Evolutionary conservation across 2,113 vertebrate species (phyloP).

Genomic region (Spea multiplicata): DNA sequence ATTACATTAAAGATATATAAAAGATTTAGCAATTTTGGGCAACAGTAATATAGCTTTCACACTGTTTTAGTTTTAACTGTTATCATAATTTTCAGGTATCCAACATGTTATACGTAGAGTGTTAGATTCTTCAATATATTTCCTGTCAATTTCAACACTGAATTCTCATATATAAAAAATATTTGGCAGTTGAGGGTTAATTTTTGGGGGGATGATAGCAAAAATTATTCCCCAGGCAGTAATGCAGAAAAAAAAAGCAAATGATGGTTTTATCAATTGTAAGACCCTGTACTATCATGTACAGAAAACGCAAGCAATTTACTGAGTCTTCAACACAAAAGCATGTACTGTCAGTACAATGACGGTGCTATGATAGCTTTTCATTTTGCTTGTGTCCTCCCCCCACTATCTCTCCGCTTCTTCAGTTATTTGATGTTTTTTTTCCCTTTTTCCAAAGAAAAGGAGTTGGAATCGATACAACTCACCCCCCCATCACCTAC

Average conservation of each 20-base stretch:
- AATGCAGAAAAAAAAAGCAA: constrained; percentile 19
- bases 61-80: too few species aligned
- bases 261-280: constrained; percentile 44
- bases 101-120: too few species aligned
- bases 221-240: too few species aligned
- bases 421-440: constrained; percentile 9
- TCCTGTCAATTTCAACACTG: too few species aligned
- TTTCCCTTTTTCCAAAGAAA: constrained; percentile 1
- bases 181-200: too few species aligned
- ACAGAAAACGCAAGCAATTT: constrained; percentile 42
- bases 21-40: too few species aligned
- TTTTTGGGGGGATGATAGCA: too few species aligned
- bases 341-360: constrained; percentile 40
- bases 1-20: too few species aligned
- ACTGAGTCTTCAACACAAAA: constrained; percentile 40
- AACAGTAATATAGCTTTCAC: too few species aligned
- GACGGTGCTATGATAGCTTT: constrained; percentile 34
- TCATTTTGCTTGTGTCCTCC: not conserved
- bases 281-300: constrained; percentile 21
- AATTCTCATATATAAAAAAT: too few species aligned
- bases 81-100: too few species aligned
- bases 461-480: constrained; percentile 25
- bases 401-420: not conserved
- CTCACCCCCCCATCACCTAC: not conserved
- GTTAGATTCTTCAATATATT: too few species aligned